These are phyloP conservation scores for Antennarius maculatus DNA, from an alignment of 2,797 vertebrate genomes.

Conservation along the genomic window DNA sequence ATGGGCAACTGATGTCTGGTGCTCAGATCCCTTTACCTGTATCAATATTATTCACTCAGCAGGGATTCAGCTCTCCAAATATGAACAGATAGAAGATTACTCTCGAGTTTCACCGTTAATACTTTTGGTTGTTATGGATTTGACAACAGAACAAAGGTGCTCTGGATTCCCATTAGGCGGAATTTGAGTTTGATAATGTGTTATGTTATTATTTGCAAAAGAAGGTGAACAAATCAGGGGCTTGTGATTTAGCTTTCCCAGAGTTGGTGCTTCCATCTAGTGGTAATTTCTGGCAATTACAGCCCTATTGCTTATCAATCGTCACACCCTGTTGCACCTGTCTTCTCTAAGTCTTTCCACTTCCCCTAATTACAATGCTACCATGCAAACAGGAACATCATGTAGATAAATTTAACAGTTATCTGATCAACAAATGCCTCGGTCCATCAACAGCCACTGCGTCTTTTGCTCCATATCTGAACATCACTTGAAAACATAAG, in stretches of 20 bases:
- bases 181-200: constrained; percentile 50
- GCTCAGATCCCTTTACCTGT: constrained; percentile 64
- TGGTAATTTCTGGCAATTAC: constrained; percentile 42
- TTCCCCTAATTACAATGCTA: too few relatives aligned
- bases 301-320: not conserved
- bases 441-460: too few relatives aligned
- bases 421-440: too few relatives aligned
- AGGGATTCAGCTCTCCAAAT: constrained; percentile 35
- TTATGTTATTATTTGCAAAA: constrained; percentile 20
- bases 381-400: too few relatives aligned
- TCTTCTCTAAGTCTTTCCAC: not conserved
- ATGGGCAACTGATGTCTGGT: constrained; percentile 55
- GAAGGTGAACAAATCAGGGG: constrained; percentile 24
- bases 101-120: constrained; percentile 37
- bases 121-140: constrained; percentile 35
- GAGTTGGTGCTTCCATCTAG: constrained; percentile 60
- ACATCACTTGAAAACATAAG: too few relatives aligned
- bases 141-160: constrained; percentile 9
- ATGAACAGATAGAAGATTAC: constrained; percentile 26
- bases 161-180: constrained; percentile 30
- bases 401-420: too few relatives aligned
- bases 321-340: too few relatives aligned
- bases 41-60: constrained; percentile 74
- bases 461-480: too few relatives aligned
- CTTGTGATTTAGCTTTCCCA: not conserved